A percentile compares a stretch with the other conserved stretches of the same genome.
phyloP scores from a whole-genome alignment of 2,113 vertebrate species.

The Alosa alosa region DNA sequence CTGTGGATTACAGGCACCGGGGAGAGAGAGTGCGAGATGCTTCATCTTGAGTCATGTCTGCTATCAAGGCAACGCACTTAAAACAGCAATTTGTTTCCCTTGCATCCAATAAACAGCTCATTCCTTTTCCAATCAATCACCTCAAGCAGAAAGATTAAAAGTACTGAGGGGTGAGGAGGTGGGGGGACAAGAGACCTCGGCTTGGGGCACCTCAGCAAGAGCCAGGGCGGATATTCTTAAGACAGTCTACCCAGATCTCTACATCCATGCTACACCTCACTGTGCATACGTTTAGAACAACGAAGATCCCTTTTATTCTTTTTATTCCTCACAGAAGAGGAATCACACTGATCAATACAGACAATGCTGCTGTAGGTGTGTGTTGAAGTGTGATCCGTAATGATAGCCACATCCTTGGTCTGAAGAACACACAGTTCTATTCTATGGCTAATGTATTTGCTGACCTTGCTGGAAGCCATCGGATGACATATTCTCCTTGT shows the following conservation, averaged over 20 bases:
- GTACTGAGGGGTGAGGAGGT: conserved; percentile 53
- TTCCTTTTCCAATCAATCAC: conserved; percentile 78
- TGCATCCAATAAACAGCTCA: conserved; percentile 81
- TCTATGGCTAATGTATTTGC: not conserved
- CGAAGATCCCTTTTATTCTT: not conserved
- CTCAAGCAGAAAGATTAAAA: conserved; percentile 73
- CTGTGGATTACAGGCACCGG: conserved; percentile 66
- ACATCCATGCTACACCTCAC: conserved; percentile 26
- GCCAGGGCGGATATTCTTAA: conserved; percentile 42
- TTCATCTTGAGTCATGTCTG: conserved; percentile 73
- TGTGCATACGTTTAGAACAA: not conserved
- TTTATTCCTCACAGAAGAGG: not conserved
- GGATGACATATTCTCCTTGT: not conserved
- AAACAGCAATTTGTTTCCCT: conserved; percentile 78
- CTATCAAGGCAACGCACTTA: conserved; percentile 67
- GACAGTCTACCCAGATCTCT: conserved; percentile 39
- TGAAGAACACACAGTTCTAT: not conserved
- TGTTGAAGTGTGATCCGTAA: not conserved
- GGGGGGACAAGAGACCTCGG: conserved; percentile 38
- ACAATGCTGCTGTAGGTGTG: not conserved
- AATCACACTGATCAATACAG: not conserved
- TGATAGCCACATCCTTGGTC: not conserved
- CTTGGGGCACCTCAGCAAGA: conserved; percentile 38
- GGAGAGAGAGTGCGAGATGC: conserved; percentile 59
- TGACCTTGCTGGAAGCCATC: not conserved